phyloP scores from a whole-genome alignment of 2,888 invertebrate species.

The Dorcus hopei region DNA sequence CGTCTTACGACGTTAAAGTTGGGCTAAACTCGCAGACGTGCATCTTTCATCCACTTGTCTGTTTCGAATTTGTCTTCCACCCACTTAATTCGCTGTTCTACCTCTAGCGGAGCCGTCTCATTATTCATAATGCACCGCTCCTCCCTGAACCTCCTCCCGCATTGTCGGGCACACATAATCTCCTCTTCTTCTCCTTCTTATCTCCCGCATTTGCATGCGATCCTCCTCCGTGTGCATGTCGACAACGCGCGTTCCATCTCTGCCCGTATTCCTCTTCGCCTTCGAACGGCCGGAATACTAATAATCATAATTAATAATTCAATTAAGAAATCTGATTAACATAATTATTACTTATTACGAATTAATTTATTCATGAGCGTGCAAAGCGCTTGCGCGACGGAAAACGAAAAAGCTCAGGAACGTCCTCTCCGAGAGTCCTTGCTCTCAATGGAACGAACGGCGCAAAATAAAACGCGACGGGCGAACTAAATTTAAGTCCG shows the following conservation, averaged over 20 bases:
- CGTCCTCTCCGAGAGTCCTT: no score
- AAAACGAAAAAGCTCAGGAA: no score
- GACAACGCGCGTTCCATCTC: conserved; percentile 7
- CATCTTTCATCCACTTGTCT: conserved; percentile 43
- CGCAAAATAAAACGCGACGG: no score
- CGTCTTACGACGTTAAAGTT: conserved; percentile 20
- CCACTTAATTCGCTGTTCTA: conserved; percentile 40
- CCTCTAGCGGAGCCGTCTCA: conserved; percentile 34
- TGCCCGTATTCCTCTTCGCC: neutral
- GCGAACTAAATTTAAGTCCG: conserved; percentile 1
- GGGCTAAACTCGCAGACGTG: conserved; percentile 37
- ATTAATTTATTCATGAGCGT: no score
- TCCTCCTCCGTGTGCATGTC: conserved; percentile 9
- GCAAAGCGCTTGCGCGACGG: no score
- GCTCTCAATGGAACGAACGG: no score
- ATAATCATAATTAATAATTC: no score
- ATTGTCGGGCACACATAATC: conserved; percentile 14
- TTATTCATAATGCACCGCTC: conserved; percentile 38
- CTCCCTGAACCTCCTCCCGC: conserved; percentile 25
- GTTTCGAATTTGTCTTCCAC: conserved; percentile 42
- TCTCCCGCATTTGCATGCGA: conserved; percentile 11
- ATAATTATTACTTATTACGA: no score
- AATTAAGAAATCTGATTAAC: no score
- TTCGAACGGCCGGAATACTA: no score
- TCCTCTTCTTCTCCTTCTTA: conserved; percentile 12